Base-by-base conservation (phyloP, 2,888 invertebrate genomes). In the Formica aserva region DNA sequence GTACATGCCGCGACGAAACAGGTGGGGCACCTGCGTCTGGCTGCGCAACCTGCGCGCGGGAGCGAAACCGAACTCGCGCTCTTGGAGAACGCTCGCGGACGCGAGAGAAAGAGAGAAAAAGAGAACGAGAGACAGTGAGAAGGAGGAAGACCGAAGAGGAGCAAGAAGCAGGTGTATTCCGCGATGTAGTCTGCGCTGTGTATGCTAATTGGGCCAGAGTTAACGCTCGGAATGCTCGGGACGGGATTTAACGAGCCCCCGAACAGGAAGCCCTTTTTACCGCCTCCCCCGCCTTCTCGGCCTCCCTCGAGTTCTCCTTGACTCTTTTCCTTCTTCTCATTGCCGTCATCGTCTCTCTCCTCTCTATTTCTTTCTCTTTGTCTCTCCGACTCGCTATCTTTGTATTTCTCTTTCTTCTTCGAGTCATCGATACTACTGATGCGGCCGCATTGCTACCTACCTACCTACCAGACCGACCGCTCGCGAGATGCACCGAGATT, bases 201-300 rank as follows among this genome's bases (percentile, higher is more conserved):
- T 93, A 94, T 94, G 94, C 94, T 94, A 94, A 94, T 94, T 94
- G 93, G 94, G 92, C 93, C 93, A 92, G 92, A 92, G 93, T 93
- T 93, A 91, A 91, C 92, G 91, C 92, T 91, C 90, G 86, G 87
- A 84, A 90, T 89, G 85, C 88, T 88, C 90, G 85, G 91, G 89
- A 91, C 90, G 90, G 91, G 93, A 94, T 94, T 94, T 94, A 94
- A 94, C 94, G 93, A 94, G 94, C 91, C 91, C 81, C 91, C 89
- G 90, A 92, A 93, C 92, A 92, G 92, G 91, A 92, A 92, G 91
- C 90, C 90, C 86, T 90, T 83, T 86, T 86, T 86, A 80, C 85
- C 86, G 84, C 83, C 83, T 82, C 83, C 75, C 66, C 38, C 85
- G 26, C 85, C 85, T 52, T 74, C 78, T 26, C 82, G 66, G 71